phyloP scores from a whole-genome alignment of 2,888 invertebrate genomes.

The Netelia virgata region DNA sequence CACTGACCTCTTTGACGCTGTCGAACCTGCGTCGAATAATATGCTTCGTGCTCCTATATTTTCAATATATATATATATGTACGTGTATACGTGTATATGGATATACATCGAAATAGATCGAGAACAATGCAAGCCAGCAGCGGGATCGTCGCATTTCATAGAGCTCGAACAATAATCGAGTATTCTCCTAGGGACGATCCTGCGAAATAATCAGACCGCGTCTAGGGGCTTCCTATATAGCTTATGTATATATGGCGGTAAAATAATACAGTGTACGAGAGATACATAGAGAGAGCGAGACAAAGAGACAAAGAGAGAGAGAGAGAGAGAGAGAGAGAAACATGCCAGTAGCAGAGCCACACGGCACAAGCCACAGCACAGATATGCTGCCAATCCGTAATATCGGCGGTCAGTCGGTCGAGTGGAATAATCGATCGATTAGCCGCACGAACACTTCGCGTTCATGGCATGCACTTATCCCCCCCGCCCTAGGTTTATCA shows the following conservation, averaged over 20 bases:
- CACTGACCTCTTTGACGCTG: slow-evolving; percentile 56
- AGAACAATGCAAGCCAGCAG: slow-evolving; percentile 59
- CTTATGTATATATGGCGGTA: slow-evolving; percentile 22
- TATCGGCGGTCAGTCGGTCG: slow-evolving; percentile 64
- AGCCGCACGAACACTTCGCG: slow-evolving; percentile 57
- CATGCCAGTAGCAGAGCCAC: slow-evolving; percentile 23
- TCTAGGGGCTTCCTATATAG: slow-evolving; percentile 34
- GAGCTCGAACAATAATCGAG: slow-evolving; percentile 58
- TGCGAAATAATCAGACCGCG: slow-evolving; percentile 66
- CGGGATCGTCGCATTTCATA: slow-evolving; percentile 58
- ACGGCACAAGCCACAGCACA: slow-evolving; percentile 4
- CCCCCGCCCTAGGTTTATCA: slow-evolving; percentile 4
- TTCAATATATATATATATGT: slow-evolving; percentile 19
- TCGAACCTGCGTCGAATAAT: slow-evolving; percentile 48
- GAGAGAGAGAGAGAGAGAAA: slow-evolving; percentile 22
- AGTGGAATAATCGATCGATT: slow-evolving; percentile 69
- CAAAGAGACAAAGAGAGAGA: slow-evolving; percentile 33
- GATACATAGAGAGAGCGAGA: slow-evolving; percentile 17
- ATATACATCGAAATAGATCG: slow-evolving; percentile 38
- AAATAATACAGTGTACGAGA: slow-evolving; percentile 27
- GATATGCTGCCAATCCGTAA: slow-evolving; percentile 35
- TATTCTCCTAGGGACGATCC: slow-evolving; percentile 61
- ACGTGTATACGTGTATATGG: slow-evolving; percentile 3
- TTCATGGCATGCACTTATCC: slow-evolving; percentile 35
- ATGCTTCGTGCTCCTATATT: slow-evolving; percentile 13